A percentile compares a stretch with the other conserved stretches of the same genome.
Evolutionary conservation across 1,140 invertebrate species (phyloP).

Genomic region (Pentalonia nigronervosa): DNA sequence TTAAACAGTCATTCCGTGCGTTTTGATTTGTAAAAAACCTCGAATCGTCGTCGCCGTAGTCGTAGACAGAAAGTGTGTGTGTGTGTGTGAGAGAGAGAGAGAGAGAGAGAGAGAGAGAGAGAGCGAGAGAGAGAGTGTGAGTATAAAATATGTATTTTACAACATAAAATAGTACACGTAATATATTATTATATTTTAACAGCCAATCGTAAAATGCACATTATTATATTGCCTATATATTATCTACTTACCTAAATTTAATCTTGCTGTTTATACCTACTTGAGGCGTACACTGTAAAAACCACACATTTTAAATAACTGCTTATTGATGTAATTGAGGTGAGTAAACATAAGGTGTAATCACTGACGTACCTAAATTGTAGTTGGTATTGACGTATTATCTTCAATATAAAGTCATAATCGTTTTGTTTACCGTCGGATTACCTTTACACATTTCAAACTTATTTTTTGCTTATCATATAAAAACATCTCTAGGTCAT

Average conservation of each 20-base stretch:
- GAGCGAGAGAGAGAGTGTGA: too few species aligned
- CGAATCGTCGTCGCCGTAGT: neutral
- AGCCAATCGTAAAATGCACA: neutral
- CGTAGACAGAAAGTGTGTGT: neutral
- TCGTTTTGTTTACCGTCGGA: neutral
- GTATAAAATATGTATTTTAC: neutral
- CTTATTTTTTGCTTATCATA: neutral
- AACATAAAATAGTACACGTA: too few species aligned
- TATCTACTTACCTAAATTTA: neutral
- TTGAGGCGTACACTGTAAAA: neutral
- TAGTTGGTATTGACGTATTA: neutral
- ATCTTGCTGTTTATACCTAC: neutral
- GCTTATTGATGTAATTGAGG: conserved; percentile 1
- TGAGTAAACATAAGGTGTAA: conserved; percentile 26
- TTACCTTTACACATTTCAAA: neutral
- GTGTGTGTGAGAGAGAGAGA: too few species aligned
- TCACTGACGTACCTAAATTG: neutral
- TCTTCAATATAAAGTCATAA: neutral
- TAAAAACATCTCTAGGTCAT: neutral
- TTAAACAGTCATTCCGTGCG: neutral
- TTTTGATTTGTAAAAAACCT: neutral
- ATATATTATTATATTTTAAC: neutral
- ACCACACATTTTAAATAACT: neutral
- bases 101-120: neutral
- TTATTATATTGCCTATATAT: neutral